Evolutionary conservation across 2,113 vertebrate genomes (phyloP), one percentile per base, ranked within the genome.

Genomic region (Onychostoma macrolepis): DNA sequence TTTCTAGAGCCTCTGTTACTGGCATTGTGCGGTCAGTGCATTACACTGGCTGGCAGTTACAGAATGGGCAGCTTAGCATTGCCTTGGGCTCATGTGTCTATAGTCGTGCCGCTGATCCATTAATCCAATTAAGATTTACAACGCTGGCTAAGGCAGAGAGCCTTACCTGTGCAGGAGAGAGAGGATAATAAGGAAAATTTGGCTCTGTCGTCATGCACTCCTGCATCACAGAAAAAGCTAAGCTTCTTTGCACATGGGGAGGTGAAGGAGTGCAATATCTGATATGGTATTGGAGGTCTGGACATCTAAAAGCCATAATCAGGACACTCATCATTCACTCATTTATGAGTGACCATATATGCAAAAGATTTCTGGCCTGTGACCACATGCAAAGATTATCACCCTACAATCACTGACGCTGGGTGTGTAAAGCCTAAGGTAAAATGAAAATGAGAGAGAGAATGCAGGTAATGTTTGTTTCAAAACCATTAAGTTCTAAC

Each of bases 101-200:
- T 90, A 88, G 78, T 77, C 50, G 61, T 45, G 58, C 89, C 85
- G 85, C 33, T 89, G 88, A 93, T 91, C 89, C 90, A 89, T 87
- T 94, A 92, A 94, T 94, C 90, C 89, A 89, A 94, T 95, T 91
- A 93, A 86, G 85, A 91, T 89, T 41, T 86, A 87, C 87, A 88
- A 65, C 4, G 21, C 41, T 77, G 45, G 71, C 78, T 76, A 69
- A 89, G 58, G 81, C 83, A 85, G 86, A 83, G 85, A 72, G 92
- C 90, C 75, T 81, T 61, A 88, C 89, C 83, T 90, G 82, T 81
- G 80, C 65, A 4, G 53, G 85, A 45, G 87, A 88, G 43, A 50
- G 48, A 21, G 48, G 48, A 58, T 69, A 17, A 63, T 92, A 90
- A 90, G 80, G n/a, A 86, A 86, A 80, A 82, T 30, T 79, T 72